A percentile compares a stretch with the other conserved stretches of the same genome.
These are phyloP conservation scores for Hemaris fuciformis DNA, from an alignment of 2,888 invertebrate genomes.

Conservation along the genomic window DNA sequence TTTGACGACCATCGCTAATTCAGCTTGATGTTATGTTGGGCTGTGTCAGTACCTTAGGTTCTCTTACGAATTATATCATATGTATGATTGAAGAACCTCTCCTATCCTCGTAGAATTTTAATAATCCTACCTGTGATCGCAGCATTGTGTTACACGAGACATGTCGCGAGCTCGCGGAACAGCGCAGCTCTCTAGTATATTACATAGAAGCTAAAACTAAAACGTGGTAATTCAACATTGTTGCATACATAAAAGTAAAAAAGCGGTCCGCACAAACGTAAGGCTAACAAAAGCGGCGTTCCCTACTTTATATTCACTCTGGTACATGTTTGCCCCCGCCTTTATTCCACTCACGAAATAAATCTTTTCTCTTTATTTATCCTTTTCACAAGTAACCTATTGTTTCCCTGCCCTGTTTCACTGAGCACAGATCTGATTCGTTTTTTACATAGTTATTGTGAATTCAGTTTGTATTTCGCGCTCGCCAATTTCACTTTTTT, in stretches of 20 bases:
- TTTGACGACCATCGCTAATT: too few species aligned
- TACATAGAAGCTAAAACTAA: neutral
- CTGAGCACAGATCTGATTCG: conserved; percentile 41
- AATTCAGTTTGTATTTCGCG: neutral
- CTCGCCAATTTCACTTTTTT: conserved; percentile 16
- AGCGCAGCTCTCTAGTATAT: neutral
- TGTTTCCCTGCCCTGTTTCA: conserved; percentile 46
- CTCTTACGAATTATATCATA: too few species aligned
- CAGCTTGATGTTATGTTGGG: too few species aligned
- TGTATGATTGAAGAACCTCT: too few species aligned
- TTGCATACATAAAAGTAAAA: conserved; percentile 10
- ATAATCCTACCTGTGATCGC: neutral
- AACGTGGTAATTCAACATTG: conserved; percentile 7
- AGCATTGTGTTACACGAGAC: neutral
- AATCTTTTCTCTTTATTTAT: conserved; percentile 61
- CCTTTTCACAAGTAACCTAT: conserved; percentile 53
- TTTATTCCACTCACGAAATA: conserved; percentile 64
- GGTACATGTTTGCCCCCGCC: conserved; percentile 40
- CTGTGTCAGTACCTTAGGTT: too few species aligned
- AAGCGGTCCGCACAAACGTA: conserved; percentile 6
- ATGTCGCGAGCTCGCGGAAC: neutral
- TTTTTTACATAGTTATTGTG: conserved; percentile 20
- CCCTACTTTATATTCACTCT: conserved; percentile 52
- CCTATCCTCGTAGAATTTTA: too few species aligned
- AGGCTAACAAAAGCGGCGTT: conserved; percentile 8